A percentile compares a stretch with the other conserved stretches of the same genome.
Conservation (phyloP, 2,113 vertebrate species). For the Tyto alba region DNA sequence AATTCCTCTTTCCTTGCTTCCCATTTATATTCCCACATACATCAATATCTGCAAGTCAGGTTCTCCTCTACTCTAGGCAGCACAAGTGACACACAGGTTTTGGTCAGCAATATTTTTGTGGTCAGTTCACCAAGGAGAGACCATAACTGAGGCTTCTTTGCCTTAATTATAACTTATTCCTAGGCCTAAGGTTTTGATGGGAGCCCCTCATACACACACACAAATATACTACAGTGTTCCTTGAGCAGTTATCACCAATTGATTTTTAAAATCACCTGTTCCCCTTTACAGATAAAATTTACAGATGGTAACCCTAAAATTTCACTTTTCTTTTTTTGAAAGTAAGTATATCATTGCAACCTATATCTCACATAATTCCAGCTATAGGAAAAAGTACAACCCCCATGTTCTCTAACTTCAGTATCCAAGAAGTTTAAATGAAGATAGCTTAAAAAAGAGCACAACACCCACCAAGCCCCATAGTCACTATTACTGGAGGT, state of each 20-base stretch:
- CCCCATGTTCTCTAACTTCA: neutral
- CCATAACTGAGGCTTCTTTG: neutral
- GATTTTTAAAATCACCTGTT: neutral
- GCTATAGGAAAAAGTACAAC: neutral
- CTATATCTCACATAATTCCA: neutral
- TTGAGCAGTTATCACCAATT: neutral
- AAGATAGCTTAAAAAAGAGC: neutral
- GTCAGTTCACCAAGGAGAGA: neutral
- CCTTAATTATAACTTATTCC: neutral
- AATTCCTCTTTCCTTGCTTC: neutral
- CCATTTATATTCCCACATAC: neutral
- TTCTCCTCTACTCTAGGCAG: neutral
- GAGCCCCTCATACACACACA: neutral
- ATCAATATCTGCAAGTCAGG: neutral
- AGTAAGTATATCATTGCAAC: neutral
- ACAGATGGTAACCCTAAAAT: neutral
- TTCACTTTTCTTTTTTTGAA: neutral
- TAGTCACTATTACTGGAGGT: neutral
- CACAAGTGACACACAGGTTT: fast-evolving
- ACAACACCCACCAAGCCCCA: neutral
- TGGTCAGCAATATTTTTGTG: neutral
- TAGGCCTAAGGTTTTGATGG: neutral
- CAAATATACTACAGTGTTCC: neutral
- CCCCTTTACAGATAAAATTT: neutral
- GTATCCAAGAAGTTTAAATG: neutral